These are phyloP conservation scores for Tretioscincus oriximinensis DNA, from an alignment of 2,113 vertebrate genomes.

Conservation along the genomic window DNA sequence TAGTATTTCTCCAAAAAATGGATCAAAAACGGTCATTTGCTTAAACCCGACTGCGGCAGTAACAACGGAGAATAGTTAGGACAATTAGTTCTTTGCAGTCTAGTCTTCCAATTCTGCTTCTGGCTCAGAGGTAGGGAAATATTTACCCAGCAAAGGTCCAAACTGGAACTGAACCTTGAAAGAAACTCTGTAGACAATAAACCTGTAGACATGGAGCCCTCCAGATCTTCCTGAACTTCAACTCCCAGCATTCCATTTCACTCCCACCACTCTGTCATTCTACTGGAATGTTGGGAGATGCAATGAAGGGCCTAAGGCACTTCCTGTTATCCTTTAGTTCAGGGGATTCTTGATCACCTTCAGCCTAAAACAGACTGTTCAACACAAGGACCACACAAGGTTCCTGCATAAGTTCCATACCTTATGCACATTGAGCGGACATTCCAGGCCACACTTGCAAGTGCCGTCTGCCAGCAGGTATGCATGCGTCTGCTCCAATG, in stretches of 20 bases:
- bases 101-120: not conserved
- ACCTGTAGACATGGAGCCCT: not conserved
- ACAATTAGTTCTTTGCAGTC: not conserved
- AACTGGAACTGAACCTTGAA: not conserved
- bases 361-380: too few species aligned
- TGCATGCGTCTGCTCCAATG: slow-evolving; percentile 84
- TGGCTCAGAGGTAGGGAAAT: not conserved
- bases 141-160: not conserved
- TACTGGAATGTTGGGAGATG: too few species aligned
- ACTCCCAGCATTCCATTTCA: too few species aligned
- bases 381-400: not conserved
- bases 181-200: not conserved
- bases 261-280: too few species aligned
- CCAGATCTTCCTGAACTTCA: too few species aligned
- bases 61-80: not conserved
- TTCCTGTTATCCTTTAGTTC: not conserved
- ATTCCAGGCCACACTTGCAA: slow-evolving; percentile 92
- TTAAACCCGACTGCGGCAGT: too few species aligned
- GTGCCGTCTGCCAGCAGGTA: slow-evolving; percentile 90
- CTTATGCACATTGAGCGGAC: slow-evolving; percentile 87
- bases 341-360: not conserved
- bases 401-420: slow-evolving; percentile 52
- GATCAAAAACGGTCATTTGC: too few species aligned
- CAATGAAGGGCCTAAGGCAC: not conserved
- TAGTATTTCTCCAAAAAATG: too few species aligned